These are phyloP conservation scores for Rousettus leschenaultii DNA, from an alignment of 2,113 vertebrate genomes.

Conservation along the genomic window DNA sequence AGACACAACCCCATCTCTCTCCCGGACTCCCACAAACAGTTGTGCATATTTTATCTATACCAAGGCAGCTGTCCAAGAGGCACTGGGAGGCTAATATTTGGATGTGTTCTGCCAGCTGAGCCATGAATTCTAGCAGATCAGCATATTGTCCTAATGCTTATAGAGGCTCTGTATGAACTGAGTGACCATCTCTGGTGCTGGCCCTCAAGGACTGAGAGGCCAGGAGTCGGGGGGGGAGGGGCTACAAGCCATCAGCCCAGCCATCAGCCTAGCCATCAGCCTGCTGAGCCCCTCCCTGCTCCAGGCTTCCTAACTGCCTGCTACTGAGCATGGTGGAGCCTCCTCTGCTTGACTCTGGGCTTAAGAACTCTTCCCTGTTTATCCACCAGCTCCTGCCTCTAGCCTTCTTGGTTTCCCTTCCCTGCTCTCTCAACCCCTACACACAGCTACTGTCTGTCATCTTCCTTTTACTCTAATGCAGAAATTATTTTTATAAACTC, in stretches of 20 bases:
- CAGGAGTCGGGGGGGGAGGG: no score
- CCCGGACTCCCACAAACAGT: neutral
- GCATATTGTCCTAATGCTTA: neutral
- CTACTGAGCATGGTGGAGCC: neutral
- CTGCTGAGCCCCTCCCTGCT: neutral
- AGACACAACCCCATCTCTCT: fast-evolving
- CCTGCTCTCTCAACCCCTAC: neutral
- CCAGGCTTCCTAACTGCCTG: neutral
- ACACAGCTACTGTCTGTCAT: conserved; percentile 19
- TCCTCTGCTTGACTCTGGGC: conserved; percentile 40
- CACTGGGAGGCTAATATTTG: neutral
- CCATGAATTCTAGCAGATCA: neutral
- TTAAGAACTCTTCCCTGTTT: conserved; percentile 53
- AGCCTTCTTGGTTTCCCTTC: neutral
- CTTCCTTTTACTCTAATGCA: conserved; percentile 20
- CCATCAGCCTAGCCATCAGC: neutral
- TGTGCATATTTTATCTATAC: neutral
- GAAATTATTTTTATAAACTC: conserved; percentile 79
- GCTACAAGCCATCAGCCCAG: no score
- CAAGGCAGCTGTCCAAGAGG: neutral
- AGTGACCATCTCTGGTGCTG: neutral
- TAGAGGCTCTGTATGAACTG: neutral
- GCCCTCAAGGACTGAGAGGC: neutral
- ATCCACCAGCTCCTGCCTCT: neutral
- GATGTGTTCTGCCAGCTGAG: no score